phyloP scores from a whole-genome alignment of 2,113 vertebrate species.

The Paradoxurus hermaphroditus region DNA sequence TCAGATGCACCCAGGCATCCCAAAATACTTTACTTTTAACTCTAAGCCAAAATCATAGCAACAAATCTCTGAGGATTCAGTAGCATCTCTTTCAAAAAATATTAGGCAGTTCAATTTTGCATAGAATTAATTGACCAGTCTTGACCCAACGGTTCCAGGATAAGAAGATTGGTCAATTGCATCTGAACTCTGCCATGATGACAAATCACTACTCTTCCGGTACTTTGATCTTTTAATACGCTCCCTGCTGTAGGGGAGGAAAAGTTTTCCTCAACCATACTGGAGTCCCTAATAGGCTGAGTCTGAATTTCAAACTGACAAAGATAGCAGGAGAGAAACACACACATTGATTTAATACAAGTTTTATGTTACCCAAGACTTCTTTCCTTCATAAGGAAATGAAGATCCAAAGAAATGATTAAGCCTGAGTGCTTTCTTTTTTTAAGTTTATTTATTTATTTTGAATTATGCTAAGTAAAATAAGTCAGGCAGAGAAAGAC shows the following conservation, averaged over 20 bases:
- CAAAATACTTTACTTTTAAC: not conserved
- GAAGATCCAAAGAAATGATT: not conserved
- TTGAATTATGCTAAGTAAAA: too few relatives aligned
- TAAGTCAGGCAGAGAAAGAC: too few relatives aligned
- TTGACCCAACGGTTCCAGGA: not conserved
- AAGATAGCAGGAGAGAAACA: not conserved
- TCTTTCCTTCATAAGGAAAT: not conserved
- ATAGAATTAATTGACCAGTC: not conserved
- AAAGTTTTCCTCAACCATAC: not conserved
- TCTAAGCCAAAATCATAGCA: not conserved
- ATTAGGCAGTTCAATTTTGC: constrained; percentile 9
- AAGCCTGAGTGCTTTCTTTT: not conserved
- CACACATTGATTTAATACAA: not conserved
- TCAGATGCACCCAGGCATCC: not conserved
- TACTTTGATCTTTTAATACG: not conserved
- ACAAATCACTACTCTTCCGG: not conserved
- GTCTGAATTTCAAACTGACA: not conserved
- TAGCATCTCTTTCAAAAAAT: not conserved
- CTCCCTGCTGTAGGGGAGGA: not conserved
- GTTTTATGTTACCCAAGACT: not conserved
- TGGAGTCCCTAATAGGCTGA: not conserved
- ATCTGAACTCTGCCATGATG: not conserved
- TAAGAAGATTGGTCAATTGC: not conserved
- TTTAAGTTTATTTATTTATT: too few relatives aligned
- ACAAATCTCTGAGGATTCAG: not conserved